Evolutionary conservation across 2,797 vertebrate species (phyloP).

Genomic region (Poecile montanus): DNA sequence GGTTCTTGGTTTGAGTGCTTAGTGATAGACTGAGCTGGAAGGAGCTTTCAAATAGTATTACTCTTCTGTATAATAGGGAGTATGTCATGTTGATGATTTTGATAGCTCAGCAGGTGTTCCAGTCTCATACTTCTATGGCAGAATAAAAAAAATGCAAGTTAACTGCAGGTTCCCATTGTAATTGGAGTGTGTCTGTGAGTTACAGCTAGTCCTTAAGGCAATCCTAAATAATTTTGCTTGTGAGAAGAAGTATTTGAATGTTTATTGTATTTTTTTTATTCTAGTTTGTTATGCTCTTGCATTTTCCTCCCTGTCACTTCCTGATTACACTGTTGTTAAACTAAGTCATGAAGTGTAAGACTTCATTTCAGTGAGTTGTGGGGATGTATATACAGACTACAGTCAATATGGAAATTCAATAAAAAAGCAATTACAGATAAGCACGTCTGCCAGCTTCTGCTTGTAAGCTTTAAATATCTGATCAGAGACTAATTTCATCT

Average conservation of each 20-base stretch:
- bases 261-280: neutral
- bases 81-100: neutral
- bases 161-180: neutral
- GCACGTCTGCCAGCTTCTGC: neutral
- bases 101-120: neutral
- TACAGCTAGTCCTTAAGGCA: neutral
- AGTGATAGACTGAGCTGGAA: neutral
- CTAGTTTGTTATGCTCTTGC: neutral
- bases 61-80: neutral
- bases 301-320: neutral
- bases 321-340: neutral
- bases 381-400: neutral
- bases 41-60: neutral
- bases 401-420: constrained; percentile 11
- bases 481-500: neutral
- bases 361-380: neutral
- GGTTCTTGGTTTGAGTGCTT: neutral
- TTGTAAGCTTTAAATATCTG: neutral
- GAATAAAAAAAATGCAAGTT: neutral
- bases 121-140: neutral
- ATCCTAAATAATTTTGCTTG: neutral
- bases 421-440: constrained; percentile 24
- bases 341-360: neutral
- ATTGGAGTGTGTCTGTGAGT: neutral
- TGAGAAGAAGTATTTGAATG: neutral